These are phyloP conservation scores for Boulengeromyrus knoepffleri DNA, from an alignment of 2,113 vertebrate genomes.

Conservation along the genomic window DNA sequence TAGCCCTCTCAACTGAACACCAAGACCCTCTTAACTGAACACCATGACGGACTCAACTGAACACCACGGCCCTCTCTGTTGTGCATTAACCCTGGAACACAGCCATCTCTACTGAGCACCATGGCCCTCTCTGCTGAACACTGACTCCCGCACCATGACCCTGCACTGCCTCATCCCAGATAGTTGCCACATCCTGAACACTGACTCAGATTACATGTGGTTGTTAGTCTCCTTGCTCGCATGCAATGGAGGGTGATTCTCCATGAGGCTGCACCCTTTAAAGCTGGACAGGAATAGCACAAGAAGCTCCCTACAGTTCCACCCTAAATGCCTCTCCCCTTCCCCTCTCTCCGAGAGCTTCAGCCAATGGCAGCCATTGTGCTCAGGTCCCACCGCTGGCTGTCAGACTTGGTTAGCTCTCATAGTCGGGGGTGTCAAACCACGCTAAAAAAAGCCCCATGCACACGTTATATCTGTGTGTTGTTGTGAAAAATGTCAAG, in stretches of 20 bases:
- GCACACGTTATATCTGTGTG: neutral
- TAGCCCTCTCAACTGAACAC: neutral
- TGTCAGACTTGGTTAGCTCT: neutral
- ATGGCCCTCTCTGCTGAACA: neutral
- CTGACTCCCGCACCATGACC: neutral
- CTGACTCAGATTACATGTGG: neutral
- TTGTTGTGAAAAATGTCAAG: neutral
- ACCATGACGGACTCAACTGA: neutral
- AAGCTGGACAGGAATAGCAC: neutral
- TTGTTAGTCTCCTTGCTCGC: neutral
- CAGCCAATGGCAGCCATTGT: conserved; percentile 2
- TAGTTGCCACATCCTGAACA: neutral
- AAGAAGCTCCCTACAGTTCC: neutral
- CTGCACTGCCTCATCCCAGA: neutral
- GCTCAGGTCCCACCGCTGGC: neutral
- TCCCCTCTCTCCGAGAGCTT: neutral
- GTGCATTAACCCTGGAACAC: neutral
- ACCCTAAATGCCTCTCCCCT: neutral
- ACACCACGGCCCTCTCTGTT: neutral
- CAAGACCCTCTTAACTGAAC: neutral
- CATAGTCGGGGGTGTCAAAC: neutral
- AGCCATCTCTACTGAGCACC: neutral
- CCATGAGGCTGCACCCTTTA: neutral
- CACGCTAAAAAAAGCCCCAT: neutral
- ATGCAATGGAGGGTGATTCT: neutral